These are phyloP conservation scores for Colletes latitarsis DNA, from an alignment of 1,140 invertebrate genomes.

Conservation along the genomic window DNA sequence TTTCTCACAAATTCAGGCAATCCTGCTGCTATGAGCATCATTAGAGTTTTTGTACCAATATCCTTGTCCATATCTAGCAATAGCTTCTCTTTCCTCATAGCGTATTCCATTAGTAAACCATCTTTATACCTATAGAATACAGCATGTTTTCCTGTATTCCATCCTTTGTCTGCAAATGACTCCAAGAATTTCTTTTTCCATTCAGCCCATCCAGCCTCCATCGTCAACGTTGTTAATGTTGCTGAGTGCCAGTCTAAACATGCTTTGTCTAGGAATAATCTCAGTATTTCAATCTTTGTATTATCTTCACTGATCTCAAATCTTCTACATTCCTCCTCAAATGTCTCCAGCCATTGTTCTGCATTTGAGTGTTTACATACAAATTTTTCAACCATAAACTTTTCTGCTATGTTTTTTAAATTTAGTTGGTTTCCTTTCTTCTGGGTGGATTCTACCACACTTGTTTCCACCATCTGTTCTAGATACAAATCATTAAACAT, in stretches of 20 bases:
- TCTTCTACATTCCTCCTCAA: slow-evolving; percentile 13
- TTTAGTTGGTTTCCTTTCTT: not conserved
- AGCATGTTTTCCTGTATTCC: not conserved
- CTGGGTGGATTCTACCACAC: not conserved
- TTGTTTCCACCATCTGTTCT: too few species aligned
- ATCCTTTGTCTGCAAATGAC: slow-evolving; percentile 23
- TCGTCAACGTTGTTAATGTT: not conserved
- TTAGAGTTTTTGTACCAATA: not conserved
- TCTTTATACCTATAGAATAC: not conserved
- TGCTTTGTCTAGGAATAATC: not conserved
- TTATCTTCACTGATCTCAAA: not conserved
- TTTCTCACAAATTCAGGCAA: slow-evolving; percentile 25
- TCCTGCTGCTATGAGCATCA: not conserved
- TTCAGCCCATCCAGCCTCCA: not conserved
- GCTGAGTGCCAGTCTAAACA: slow-evolving; percentile 1
- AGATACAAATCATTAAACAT: too few species aligned
- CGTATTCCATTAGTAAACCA: not conserved
- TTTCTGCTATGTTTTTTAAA: not conserved
- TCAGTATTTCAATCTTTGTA: slow-evolving; percentile 1
- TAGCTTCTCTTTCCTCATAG: slow-evolving; percentile 1
- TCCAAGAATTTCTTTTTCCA: slow-evolving; percentile 21
- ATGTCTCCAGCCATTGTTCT: not conserved
- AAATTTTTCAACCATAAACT: not conserved
- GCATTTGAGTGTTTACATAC: not conserved
- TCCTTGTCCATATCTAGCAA: slow-evolving; percentile 6